These are phyloP conservation scores for Drosophila nannoptera DNA, from an alignment of 1,140 invertebrate species.

Conservation along the genomic window DNA sequence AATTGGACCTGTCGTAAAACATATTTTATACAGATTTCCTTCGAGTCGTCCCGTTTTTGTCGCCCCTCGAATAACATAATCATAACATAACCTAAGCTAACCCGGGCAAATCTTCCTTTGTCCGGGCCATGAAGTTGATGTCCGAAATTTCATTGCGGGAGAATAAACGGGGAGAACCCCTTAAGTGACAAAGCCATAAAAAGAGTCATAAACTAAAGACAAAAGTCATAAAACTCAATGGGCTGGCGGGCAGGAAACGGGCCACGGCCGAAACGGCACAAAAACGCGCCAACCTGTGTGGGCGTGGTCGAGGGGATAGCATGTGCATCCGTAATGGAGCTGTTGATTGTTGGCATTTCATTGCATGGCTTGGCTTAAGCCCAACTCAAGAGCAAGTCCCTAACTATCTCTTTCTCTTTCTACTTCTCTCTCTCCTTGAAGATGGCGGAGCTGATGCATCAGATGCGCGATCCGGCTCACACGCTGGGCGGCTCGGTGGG, in stretches of 20 bases:
- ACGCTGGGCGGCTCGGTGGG: slow-evolving; percentile 77
- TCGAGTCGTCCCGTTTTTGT: slow-evolving; percentile 20
- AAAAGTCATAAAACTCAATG: slow-evolving; percentile 48
- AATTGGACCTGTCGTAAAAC: slow-evolving; percentile 16
- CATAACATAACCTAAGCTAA: slow-evolving; percentile 22
- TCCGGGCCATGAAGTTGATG: slow-evolving; percentile 29
- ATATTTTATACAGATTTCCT: slow-evolving; percentile 25
- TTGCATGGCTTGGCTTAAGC: slow-evolving; percentile 36
- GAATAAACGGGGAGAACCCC: slow-evolving; percentile 8
- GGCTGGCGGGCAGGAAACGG: slow-evolving; percentile 21
- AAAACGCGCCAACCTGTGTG: slow-evolving; percentile 6
- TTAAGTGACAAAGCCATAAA: slow-evolving; percentile 55
- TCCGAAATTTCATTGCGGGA: slow-evolving; percentile 23
- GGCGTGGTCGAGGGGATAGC: not conserved
- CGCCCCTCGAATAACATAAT: slow-evolving; percentile 29
- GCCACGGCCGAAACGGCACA: slow-evolving; percentile 1
- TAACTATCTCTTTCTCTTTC: not conserved
- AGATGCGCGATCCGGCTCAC: slow-evolving; percentile 78
- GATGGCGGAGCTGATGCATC: slow-evolving; percentile 79
- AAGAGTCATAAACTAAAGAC: slow-evolving; percentile 57
- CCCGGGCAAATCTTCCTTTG: slow-evolving; percentile 24
- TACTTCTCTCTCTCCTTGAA: slow-evolving; percentile 18
- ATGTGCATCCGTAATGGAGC: slow-evolving; percentile 18
- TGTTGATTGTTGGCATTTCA: slow-evolving; percentile 5
- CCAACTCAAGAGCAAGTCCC: not conserved